Evolutionary conservation across 1,140 invertebrate genomes (phyloP).

Genomic region (Drosophila orosa): DNA sequence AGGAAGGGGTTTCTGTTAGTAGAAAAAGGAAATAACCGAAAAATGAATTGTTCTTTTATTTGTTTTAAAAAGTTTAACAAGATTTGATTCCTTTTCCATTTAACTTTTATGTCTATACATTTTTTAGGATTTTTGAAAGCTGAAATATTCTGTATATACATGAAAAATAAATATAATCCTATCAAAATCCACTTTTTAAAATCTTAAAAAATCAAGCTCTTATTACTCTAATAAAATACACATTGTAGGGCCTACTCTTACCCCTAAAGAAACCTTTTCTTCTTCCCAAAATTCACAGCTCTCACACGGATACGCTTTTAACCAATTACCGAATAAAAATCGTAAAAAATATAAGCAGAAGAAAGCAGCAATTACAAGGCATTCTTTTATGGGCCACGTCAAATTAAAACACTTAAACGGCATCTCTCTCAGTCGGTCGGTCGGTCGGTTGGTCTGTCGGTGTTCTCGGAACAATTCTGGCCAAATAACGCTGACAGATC

Average conservation of each 20-base stretch:
- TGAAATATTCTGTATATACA: no score
- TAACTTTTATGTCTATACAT: no score
- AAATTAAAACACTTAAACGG: slow-evolving; percentile 68
- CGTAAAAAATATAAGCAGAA: background rate
- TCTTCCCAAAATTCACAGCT: background rate
- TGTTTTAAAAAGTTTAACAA: no score
- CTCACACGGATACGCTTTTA: slow-evolving; percentile 17
- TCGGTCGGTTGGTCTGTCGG: background rate
- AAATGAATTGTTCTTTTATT: no score
- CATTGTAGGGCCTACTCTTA: background rate
- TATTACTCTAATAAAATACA: background rate
- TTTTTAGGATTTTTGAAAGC: no score
- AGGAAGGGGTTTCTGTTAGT: no score
- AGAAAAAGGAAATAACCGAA: no score
- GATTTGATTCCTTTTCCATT: no score
- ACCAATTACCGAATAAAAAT: slow-evolving; percentile 20
- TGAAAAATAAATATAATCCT: no score
- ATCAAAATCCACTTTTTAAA: no score
- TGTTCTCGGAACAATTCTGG: slow-evolving; percentile 64
- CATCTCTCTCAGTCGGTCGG: slow-evolving; percentile 16
- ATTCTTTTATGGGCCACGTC: slow-evolving; percentile 57
- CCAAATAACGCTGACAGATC: slow-evolving; percentile 58
- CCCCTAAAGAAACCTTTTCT: background rate
- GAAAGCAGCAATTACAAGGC: slow-evolving; percentile 29
- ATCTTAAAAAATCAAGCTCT: background rate